Evolutionary conservation across 1,140 invertebrate species (phyloP).

Genomic region (Euschistus heros): DNA sequence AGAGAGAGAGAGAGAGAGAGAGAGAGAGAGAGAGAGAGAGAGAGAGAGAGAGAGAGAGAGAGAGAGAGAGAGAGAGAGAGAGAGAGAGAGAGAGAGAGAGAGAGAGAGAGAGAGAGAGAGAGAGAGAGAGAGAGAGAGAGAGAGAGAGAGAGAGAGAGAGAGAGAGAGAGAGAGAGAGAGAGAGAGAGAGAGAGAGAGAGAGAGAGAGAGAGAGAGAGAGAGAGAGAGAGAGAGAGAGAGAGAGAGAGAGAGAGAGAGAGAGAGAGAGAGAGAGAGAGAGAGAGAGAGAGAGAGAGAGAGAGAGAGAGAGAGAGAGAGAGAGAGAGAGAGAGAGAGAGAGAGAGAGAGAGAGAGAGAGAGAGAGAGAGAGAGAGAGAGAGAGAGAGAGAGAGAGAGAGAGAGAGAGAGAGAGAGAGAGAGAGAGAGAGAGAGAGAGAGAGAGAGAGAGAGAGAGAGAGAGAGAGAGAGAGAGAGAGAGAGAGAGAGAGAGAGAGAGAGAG

Average conservation of each 20-base stretch:
- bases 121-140: not conserved
- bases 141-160: not conserved
- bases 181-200: not conserved
- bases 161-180: not conserved
- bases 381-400: not conserved
- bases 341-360: not conserved
- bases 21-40: not conserved
- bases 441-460: not conserved
- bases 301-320: too few relatives aligned
- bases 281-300: too few relatives aligned
- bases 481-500: not conserved
- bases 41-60: not conserved
- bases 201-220: not conserved
- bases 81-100: not conserved
- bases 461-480: constrained; percentile 1
- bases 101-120: not conserved
- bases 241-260: not conserved
- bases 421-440: not conserved
- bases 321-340: not conserved
- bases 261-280: too few relatives aligned
- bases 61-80: not conserved
- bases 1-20: too few relatives aligned
- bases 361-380: not conserved
- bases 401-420: not conserved
- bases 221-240: not conserved